Evolutionary conservation across 2,888 invertebrate genomes (phyloP).

Genomic region (Pteria penguin): DNA sequence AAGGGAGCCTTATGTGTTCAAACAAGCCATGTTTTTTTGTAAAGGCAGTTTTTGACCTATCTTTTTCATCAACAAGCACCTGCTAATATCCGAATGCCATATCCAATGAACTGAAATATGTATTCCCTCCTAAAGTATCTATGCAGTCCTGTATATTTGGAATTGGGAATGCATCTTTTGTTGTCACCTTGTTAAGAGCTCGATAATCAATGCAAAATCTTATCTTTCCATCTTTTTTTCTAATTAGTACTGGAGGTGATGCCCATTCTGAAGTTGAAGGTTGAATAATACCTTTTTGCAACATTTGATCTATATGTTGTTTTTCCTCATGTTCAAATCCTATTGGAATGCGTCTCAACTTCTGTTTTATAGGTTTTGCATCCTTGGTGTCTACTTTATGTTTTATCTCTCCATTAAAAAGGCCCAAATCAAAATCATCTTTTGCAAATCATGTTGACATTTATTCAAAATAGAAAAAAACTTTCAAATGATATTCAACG

Average conservation of each 20-base stretch:
- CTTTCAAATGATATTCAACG: not conserved
- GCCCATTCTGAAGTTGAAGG: constrained; percentile 38
- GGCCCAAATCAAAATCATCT: constrained; percentile 31
- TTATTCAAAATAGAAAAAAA: not conserved
- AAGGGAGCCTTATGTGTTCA: not conserved
- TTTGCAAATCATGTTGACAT: constrained; percentile 18
- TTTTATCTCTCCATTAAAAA: constrained; percentile 38
- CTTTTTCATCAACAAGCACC: no score
- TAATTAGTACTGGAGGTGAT: constrained; percentile 26
- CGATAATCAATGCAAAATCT: no score
- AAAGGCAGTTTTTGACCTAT: constrained; percentile 17
- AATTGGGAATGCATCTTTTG: no score
- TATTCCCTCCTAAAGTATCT: constrained; percentile 22
- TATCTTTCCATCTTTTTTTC: no score
- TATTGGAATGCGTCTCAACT: constrained; percentile 31
- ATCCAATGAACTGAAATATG: constrained; percentile 28
- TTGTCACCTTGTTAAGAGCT: no score
- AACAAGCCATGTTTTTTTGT: constrained; percentile 10
- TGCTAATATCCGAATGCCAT: constrained; percentile 22
- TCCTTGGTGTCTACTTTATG: constrained; percentile 41
- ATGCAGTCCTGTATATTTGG: no score
- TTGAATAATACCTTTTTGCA: constrained; percentile 26
- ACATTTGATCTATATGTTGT: constrained; percentile 32
- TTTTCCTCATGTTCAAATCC: constrained; percentile 41
- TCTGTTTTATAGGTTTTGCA: constrained; percentile 35